These are phyloP conservation scores for Zoanthus sansibaricus DNA, from an alignment of 92 coral and sea anemone species.

Conservation along the genomic window DNA sequence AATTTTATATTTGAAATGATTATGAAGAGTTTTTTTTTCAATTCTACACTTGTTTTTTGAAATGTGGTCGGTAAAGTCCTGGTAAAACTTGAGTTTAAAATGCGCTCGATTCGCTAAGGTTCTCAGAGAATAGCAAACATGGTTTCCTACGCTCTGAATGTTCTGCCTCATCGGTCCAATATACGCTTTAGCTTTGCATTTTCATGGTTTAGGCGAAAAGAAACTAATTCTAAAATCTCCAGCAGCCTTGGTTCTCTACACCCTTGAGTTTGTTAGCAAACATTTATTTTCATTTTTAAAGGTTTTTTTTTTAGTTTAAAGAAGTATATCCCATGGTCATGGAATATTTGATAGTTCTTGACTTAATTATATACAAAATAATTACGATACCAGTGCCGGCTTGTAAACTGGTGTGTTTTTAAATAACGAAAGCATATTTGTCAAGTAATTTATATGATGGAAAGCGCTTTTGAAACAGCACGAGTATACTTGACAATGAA, in stretches of 20 bases:
- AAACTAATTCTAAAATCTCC: too few species aligned
- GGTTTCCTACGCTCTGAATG: too few species aligned
- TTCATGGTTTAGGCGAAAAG: too few species aligned
- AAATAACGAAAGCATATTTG: neutral
- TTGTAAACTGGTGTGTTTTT: neutral
- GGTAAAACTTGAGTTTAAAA: neutral
- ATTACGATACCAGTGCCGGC: neutral
- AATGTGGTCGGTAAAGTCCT: neutral
- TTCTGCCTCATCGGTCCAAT: too few species aligned
- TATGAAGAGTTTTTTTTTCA: neutral
- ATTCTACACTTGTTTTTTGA: neutral
- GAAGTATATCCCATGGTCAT: too few species aligned
- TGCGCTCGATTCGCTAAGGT: neutral
- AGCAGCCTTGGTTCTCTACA: too few species aligned
- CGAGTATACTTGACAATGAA: neutral
- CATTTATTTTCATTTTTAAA: too few species aligned
- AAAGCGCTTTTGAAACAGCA: neutral
- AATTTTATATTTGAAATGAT: neutral
- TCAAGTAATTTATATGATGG: slow-evolving; percentile 5
- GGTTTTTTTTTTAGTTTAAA: too few species aligned
- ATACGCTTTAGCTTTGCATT: too few species aligned
- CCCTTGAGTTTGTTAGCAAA: too few species aligned
- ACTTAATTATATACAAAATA: neutral
- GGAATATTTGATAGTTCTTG: neutral
- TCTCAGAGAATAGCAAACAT: too few species aligned